A percentile compares a stretch with the other conserved stretches of the same genome.
Conservation (phyloP, 1,140 invertebrate genomes). For the Fopius arisanus region DNA sequence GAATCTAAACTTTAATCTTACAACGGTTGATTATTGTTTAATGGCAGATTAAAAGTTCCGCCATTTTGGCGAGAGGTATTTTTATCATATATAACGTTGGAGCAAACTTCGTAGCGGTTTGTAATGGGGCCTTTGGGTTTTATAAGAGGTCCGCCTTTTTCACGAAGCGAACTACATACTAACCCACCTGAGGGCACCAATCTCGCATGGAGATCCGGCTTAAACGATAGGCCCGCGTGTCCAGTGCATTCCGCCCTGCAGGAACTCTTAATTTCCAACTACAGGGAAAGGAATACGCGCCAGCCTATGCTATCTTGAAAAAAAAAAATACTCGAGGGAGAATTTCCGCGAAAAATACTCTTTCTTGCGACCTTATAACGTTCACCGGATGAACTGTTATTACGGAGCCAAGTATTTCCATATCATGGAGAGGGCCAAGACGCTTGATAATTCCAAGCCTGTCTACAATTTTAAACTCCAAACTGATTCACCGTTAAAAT, state of each 20-base stretch:
- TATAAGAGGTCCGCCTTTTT: slow-evolving; percentile 30
- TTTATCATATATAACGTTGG: slow-evolving; percentile 1
- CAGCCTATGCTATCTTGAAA: slow-evolving; percentile 22
- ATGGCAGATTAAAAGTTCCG: background rate
- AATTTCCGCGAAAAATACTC: slow-evolving; percentile 28
- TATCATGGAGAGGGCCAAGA: slow-evolving; percentile 33
- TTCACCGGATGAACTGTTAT: slow-evolving; percentile 31
- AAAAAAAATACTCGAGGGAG: slow-evolving; percentile 26
- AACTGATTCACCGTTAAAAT: slow-evolving; percentile 19
- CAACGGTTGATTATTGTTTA: too few relatives aligned
- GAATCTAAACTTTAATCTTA: too few relatives aligned
- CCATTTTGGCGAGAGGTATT: slow-evolving; percentile 11
- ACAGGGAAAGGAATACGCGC: slow-evolving; percentile 29
- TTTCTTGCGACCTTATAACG: slow-evolving; percentile 14
- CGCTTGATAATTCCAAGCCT: slow-evolving; percentile 33
- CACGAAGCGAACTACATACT: slow-evolving; percentile 36
- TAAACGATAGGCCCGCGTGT: slow-evolving; percentile 64
- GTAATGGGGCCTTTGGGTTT: slow-evolving; percentile 30
- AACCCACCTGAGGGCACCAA: slow-evolving; percentile 57
- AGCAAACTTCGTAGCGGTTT: slow-evolving; percentile 22
- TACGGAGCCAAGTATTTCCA: slow-evolving; percentile 36
- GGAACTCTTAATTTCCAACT: slow-evolving; percentile 61
- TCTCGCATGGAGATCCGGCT: slow-evolving; percentile 63
- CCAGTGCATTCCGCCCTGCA: slow-evolving; percentile 53
- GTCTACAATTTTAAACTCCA: background rate